Conservation (phyloP, 2,888 invertebrate genomes). For the Melinaea marsaeus region DNA sequence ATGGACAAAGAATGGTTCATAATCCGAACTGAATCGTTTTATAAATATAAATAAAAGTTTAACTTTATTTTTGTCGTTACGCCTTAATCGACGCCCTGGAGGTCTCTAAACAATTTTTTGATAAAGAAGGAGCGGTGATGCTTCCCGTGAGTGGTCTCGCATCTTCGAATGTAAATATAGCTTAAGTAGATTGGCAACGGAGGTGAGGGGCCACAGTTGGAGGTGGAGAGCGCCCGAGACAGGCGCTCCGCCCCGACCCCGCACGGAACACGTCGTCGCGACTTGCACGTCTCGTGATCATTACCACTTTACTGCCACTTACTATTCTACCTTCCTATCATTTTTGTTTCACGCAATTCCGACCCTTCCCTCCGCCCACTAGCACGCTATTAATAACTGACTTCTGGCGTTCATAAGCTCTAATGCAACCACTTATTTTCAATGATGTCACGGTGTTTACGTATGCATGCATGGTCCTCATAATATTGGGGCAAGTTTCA, state of each 20-base stretch:
- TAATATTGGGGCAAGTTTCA: conserved; percentile 41
- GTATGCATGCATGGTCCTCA: conserved; percentile 42
- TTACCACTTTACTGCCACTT: conserved; percentile 73
- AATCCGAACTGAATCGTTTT: background rate
- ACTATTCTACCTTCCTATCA: conserved; percentile 70
- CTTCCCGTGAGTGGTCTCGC: conserved; percentile 15
- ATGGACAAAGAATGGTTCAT: background rate
- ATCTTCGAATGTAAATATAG: conserved; percentile 10
- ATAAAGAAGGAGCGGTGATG: conserved; percentile 14
- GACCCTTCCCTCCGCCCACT: conserved; percentile 63
- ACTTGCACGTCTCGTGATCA: conserved; percentile 68
- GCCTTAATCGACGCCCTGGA: too few species aligned
- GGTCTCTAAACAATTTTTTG: conserved; percentile 1
- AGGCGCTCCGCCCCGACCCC: conserved; percentile 54
- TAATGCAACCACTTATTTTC: conserved; percentile 28
- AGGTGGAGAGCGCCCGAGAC: conserved; percentile 17
- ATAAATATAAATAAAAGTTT: background rate
- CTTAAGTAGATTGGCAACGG: conserved; percentile 9
- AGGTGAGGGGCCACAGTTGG: conserved; percentile 16
- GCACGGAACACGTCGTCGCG: conserved; percentile 73
- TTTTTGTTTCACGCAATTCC: conserved; percentile 70
- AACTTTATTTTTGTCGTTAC: too few species aligned
- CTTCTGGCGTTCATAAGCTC: conserved; percentile 22
- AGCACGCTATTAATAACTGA: conserved; percentile 61
- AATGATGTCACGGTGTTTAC: conserved; percentile 38